A percentile compares a stretch with the other conserved stretches of the same genome.
Conservation (phyloP, 2,113 vertebrate genomes). For the Pogonocichla stellata region DNA sequence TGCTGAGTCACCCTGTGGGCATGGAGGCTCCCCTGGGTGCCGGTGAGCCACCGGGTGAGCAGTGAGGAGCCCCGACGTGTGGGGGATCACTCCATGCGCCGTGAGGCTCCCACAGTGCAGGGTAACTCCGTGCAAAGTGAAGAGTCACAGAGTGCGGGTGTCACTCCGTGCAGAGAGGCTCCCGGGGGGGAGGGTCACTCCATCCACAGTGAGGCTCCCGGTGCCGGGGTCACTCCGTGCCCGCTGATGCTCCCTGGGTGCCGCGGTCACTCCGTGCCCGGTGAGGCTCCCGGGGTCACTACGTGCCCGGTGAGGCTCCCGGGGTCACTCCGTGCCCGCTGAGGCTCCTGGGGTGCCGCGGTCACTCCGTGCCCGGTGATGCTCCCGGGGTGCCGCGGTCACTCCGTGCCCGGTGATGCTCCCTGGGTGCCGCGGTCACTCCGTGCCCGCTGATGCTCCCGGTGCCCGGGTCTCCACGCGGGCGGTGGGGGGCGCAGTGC, state of each 20-base stretch:
- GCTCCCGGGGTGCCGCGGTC: neutral
- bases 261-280: neutral
- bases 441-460: neutral
- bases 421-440: neutral
- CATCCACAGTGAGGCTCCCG: too few species aligned
- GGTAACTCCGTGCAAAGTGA: too few species aligned
- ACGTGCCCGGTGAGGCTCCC: neutral
- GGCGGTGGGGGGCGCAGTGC: neutral
- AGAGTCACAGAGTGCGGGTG: too few species aligned
- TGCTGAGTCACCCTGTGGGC: too few species aligned
- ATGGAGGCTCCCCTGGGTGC: neutral
- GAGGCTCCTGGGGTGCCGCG: too few species aligned
- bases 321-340: neutral
- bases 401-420: fast-evolving
- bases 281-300: neutral
- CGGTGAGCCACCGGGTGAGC: too few species aligned
- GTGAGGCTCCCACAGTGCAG: neutral
- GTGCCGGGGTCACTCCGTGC: neutral
- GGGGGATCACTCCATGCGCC: neutral
- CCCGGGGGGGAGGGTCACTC: neutral
- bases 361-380: too few species aligned
- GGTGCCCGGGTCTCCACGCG: neutral
- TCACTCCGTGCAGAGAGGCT: too few species aligned
- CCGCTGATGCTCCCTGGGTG: neutral
- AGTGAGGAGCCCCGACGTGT: neutral